A percentile compares a stretch with the other conserved stretches of the same genome.
phyloP scores from a whole-genome alignment of 2,113 vertebrate genomes.

The Pseudopodoces humilis region DNA sequence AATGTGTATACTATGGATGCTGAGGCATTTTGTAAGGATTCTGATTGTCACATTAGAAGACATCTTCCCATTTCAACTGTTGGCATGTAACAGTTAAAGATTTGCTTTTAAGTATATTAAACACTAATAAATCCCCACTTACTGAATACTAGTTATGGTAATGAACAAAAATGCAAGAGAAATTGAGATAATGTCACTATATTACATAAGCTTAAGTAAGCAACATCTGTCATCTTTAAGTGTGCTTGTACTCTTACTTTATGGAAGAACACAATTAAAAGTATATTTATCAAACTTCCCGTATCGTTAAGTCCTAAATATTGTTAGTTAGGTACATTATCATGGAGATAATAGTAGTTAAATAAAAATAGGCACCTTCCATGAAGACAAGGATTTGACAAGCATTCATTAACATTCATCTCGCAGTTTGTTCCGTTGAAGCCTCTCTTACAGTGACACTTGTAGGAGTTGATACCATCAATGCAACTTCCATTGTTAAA shows the following conservation, averaged over 20 bases:
- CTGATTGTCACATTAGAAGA: not conserved
- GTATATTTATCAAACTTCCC: slow-evolving; percentile 59
- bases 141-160: slow-evolving; percentile 64
- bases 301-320: slow-evolving; percentile 55
- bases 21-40: not conserved
- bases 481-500: slow-evolving; percentile 76
- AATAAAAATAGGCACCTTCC: slow-evolving; percentile 77
- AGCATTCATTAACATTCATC: slow-evolving; percentile 78
- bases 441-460: slow-evolving; percentile 74
- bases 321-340: slow-evolving; percentile 25
- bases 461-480: slow-evolving; percentile 72
- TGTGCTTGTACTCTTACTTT: slow-evolving; percentile 32
- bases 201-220: slow-evolving; percentile 69
- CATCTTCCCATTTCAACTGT: not conserved
- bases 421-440: slow-evolving; percentile 78
- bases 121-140: slow-evolving; percentile 65
- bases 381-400: slow-evolving; percentile 81
- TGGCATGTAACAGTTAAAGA: slow-evolving; percentile 24
- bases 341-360: slow-evolving; percentile 39
- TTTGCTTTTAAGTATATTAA: slow-evolving; percentile 63
- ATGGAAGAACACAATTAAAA: slow-evolving; percentile 72
- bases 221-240: slow-evolving; percentile 70
- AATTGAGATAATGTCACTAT: slow-evolving; percentile 65
- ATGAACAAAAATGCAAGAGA: slow-evolving; percentile 73
- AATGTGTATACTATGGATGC: not conserved